Evolutionary conservation across 2,113 vertebrate species (phyloP).

Genomic region (Microcebus lehilahytsara): DNA sequence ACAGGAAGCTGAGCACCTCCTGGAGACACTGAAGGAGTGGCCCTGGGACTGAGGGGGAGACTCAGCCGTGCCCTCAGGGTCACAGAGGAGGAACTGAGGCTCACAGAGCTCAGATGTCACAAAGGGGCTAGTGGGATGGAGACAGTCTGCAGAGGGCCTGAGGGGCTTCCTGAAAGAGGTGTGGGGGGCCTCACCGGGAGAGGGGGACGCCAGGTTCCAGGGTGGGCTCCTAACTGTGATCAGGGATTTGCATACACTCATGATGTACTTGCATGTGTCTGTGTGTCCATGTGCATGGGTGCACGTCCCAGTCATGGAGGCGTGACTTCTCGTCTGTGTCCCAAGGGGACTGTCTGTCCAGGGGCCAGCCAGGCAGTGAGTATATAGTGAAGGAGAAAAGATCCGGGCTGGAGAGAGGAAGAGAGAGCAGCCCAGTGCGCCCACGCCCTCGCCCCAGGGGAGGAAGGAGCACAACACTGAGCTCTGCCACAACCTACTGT

Average conservation of each 20-base stretch:
- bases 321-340: neutral
- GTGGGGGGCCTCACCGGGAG: neutral
- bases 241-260: neutral
- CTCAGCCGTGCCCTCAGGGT: neutral
- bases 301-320: neutral
- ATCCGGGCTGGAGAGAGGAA: neutral
- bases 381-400: neutral
- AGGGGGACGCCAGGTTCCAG: neutral
- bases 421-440: neutral
- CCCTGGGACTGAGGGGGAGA: neutral
- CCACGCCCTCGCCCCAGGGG: neutral
- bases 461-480: neutral
- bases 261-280: neutral
- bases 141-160: neutral
- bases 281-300: neutral
- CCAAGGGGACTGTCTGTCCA: neutral
- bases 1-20: slow-evolving; percentile 56
- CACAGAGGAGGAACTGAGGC: neutral
- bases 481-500: neutral
- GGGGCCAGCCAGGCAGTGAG: neutral
- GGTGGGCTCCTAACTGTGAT: neutral
- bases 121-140: neutral
- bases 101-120: neutral
- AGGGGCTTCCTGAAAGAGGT: neutral
- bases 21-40: slow-evolving; percentile 27